A percentile compares a stretch with the other conserved stretches of the same genome.
phyloP scores from a whole-genome alignment of 2,888 invertebrate genomes.

The Timandra comae region DNA sequence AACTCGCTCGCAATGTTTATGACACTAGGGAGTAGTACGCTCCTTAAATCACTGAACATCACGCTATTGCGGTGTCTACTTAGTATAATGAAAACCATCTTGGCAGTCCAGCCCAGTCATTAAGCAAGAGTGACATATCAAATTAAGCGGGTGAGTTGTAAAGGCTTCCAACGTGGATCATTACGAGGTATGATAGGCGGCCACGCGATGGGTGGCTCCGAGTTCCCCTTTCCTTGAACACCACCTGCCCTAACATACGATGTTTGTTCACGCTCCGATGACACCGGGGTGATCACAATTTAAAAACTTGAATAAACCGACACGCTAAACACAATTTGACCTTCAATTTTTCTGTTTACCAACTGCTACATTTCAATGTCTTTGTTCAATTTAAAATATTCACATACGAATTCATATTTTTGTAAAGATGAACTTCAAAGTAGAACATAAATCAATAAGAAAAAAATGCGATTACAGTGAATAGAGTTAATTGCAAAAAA shows the following conservation, averaged over 20 bases:
- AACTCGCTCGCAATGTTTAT: too few relatives aligned
- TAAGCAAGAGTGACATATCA: slow-evolving; percentile 26
- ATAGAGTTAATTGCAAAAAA: too few relatives aligned
- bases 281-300: slow-evolving; percentile 30
- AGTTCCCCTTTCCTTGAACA: slow-evolving; percentile 26
- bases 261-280: slow-evolving; percentile 33
- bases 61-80: slow-evolving; percentile 17
- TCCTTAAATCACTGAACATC: slow-evolving; percentile 12
- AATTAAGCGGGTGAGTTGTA: slow-evolving; percentile 29
- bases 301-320: slow-evolving; percentile 20
- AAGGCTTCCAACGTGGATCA: slow-evolving; percentile 29
- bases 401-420: too few relatives aligned
- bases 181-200: slow-evolving; percentile 28
- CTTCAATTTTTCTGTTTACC: slow-evolving; percentile 23
- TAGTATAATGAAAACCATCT: slow-evolving; percentile 19
- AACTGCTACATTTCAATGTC: too few relatives aligned
- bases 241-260: slow-evolving; percentile 45
- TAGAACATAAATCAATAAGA: too few relatives aligned
- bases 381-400: slow-evolving; percentile 5
- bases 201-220: slow-evolving; percentile 43
- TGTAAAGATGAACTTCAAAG: too few relatives aligned
- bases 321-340: slow-evolving; percentile 23
- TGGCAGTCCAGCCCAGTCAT: slow-evolving; percentile 17
- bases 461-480: too few relatives aligned
- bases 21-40: too few relatives aligned